phyloP scores from a whole-genome alignment of 64 coral and sea anemone species.

The Montipora sp. region DNA sequence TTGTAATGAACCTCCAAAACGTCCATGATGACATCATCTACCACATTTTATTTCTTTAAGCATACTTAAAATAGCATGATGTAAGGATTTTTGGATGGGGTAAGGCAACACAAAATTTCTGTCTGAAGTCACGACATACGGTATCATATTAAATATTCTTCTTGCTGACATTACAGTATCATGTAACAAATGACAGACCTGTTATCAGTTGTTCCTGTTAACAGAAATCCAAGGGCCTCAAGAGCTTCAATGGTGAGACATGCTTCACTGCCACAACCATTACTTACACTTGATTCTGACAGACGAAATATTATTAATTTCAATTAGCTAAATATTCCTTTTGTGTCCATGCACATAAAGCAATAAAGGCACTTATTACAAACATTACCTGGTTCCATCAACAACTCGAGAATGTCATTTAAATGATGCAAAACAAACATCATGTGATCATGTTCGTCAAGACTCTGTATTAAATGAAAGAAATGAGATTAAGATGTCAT shows the following conservation, averaged over 20 bases:
- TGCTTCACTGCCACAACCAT: conserved; percentile 71
- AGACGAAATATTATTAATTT: not conserved
- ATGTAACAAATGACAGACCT: conserved; percentile 51
- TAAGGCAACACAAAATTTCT: too few species aligned
- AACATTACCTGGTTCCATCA: conserved; percentile 89
- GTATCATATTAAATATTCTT: too few species aligned
- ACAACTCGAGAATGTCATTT: conserved; percentile 94
- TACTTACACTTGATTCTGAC: conserved; percentile 79
- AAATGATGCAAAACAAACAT: conserved; percentile 99
- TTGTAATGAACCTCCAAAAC: too few species aligned
- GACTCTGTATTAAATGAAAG: conserved; percentile 63
- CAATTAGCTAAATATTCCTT: not conserved
- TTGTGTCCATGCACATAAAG: not conserved
- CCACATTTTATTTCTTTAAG: too few species aligned
- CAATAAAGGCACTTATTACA: not conserved
- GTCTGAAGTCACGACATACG: too few species aligned
- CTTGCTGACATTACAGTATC: too few species aligned
- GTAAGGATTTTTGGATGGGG: too few species aligned
- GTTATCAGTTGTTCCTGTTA: conserved; percentile 79
- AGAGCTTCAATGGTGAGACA: conserved; percentile 89
- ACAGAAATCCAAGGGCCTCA: conserved; percentile 94
- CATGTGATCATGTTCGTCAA: conserved; percentile 98
- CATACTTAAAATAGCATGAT: too few species aligned
- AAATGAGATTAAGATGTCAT: not conserved
- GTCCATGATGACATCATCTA: too few species aligned